Evolutionary conservation across 1,140 invertebrate genomes (phyloP).

Genomic region (Scaptodrosophila lebanonensis): DNA sequence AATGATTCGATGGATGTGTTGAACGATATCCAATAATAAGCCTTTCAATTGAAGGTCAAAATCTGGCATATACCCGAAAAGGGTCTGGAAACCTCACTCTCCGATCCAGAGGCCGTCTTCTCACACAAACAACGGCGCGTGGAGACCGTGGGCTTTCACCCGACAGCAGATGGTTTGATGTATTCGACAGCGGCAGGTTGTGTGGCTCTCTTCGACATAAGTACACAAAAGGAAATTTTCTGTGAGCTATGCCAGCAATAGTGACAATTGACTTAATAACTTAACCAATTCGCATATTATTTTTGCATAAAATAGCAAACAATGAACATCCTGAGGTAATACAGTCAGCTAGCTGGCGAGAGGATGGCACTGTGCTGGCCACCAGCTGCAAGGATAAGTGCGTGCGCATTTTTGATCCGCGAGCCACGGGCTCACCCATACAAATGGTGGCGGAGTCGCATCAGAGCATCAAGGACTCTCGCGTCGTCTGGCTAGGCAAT

Average conservation of each 20-base stretch:
- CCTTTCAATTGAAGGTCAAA: conserved; percentile 80
- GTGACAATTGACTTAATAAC: neutral
- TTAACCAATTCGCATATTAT: neutral
- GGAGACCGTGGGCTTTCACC: conserved; percentile 92
- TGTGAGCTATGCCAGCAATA: conserved; percentile 78
- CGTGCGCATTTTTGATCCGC: conserved; percentile 88
- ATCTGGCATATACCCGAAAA: conserved; percentile 90
- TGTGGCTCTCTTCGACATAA: conserved; percentile 92
- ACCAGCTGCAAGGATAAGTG: conserved; percentile 90
- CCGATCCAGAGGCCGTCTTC: conserved; percentile 87
- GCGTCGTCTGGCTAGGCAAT: conserved; percentile 92
- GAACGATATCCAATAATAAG: neutral
- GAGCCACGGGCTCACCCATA: conserved; percentile 80
- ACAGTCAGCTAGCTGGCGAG: conserved; percentile 90
- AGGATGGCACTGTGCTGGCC: conserved; percentile 86
- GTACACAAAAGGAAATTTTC: conserved; percentile 88
- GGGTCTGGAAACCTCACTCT: conserved; percentile 87
- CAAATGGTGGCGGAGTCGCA: conserved; percentile 85
- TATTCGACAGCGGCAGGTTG: conserved; percentile 89
- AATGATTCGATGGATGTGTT: neutral
- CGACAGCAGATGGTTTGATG: conserved; percentile 89
- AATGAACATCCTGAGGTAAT: conserved; percentile 89
- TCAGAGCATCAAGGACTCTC: conserved; percentile 92
- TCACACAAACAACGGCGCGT: conserved; percentile 89
- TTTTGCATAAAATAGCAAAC: conserved; percentile 79